These are phyloP conservation scores for Macrosteles quadrilineatus DNA, from an alignment of 1,140 invertebrate species.

Conservation along the genomic window DNA sequence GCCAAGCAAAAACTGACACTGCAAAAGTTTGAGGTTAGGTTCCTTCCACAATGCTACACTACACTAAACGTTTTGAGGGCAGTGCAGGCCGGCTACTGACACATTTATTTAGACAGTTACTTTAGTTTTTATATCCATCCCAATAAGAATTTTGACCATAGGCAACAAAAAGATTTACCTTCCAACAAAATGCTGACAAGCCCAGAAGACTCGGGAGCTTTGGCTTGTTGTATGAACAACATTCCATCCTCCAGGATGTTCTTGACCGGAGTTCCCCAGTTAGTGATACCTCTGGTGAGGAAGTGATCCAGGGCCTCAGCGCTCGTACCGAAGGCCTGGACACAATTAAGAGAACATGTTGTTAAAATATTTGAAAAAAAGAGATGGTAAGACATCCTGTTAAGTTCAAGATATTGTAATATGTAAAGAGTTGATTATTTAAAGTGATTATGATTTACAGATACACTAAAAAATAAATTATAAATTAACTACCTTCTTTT, in stretches of 20 bases:
- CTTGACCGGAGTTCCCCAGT: constrained; percentile 89
- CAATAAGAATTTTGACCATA: no score
- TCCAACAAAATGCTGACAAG: constrained; percentile 90
- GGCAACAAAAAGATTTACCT: no score
- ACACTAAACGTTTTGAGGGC: no score
- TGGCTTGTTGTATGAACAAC: constrained; percentile 87
- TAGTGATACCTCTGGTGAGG: constrained; percentile 83
- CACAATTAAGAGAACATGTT: constrained; percentile 33
- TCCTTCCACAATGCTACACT: no score
- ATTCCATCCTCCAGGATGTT: constrained; percentile 88
- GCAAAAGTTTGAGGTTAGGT: no score
- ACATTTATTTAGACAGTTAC: no score
- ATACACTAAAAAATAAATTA: no score
- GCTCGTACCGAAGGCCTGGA: constrained; percentile 86
- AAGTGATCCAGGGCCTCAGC: constrained; percentile 82
- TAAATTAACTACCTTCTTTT: no score
- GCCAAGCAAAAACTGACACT: no score
- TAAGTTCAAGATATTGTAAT: background rate
- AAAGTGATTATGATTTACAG: background rate
- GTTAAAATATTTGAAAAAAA: background rate
- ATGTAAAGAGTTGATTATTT: background rate
- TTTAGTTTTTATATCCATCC: no score
- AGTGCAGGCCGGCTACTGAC: no score
- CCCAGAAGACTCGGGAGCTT: constrained; percentile 75
- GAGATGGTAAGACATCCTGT: background rate